Evolutionary conservation across 2,797 vertebrate species (phyloP).

Genomic region (Propithecus perrieri): DNA sequence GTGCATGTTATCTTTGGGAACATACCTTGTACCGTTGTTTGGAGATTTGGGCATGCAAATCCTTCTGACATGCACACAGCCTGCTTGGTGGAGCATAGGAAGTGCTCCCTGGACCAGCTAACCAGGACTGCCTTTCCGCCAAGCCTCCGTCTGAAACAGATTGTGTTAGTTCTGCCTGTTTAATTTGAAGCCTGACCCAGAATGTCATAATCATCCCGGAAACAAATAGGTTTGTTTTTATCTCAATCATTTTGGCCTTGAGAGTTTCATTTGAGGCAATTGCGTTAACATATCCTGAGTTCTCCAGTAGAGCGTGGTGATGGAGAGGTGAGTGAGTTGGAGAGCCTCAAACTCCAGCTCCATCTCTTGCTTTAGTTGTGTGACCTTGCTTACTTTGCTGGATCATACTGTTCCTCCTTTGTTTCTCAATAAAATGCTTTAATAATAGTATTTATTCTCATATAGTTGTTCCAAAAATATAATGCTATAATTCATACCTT

Average conservation of each 20-base stretch:
- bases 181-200: slow-evolving; percentile 45
- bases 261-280: background rate
- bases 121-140: slow-evolving; percentile 65
- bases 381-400: background rate
- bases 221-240: slow-evolving; percentile 44
- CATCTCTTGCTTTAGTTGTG: background rate
- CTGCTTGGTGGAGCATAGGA: slow-evolving; percentile 64
- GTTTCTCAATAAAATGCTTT: background rate
- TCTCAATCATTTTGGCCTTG: slow-evolving; percentile 9
- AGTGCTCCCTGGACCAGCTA: slow-evolving; percentile 27
- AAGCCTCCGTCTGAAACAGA: background rate
- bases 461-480: background rate
- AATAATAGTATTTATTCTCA: background rate
- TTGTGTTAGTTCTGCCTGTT: slow-evolving; percentile 72
- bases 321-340: no score
- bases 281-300: background rate
- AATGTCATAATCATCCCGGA: slow-evolving; percentile 47
- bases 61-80: slow-evolving; percentile 69
- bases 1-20: slow-evolving; percentile 65
- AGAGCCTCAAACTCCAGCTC: background rate
- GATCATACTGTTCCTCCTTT: background rate
- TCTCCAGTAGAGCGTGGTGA: background rate
- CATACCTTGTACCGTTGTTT: slow-evolving; percentile 58
- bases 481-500: background rate
- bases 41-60: slow-evolving; percentile 73